phyloP scores from a whole-genome alignment of 2,797 vertebrate genomes.

The Pseudochirops cupreus region DNA sequence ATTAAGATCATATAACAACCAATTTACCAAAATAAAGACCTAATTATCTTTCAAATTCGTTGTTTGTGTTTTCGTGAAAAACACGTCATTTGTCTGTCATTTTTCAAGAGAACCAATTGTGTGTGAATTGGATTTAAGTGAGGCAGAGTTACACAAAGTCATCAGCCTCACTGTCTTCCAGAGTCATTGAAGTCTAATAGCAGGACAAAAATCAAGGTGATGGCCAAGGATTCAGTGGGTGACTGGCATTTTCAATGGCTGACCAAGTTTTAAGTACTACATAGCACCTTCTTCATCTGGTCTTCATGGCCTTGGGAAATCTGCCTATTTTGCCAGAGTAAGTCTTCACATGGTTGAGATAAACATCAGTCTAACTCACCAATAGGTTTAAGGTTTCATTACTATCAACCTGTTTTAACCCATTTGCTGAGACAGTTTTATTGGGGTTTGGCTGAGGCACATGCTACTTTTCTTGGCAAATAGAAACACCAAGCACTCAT shows the following conservation, averaged over 20 bases:
- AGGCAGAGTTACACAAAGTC: not conserved
- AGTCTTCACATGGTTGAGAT: no score
- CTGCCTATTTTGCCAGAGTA: not conserved
- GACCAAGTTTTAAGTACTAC: not conserved
- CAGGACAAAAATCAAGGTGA: not conserved
- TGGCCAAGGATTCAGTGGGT: not conserved
- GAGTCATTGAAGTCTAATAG: not conserved
- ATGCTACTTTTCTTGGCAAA: not conserved
- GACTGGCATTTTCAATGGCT: not conserved
- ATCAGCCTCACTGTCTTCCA: not conserved
- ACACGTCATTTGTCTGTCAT: not conserved
- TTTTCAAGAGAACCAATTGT: not conserved
- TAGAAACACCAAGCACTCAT: not conserved
- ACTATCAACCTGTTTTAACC: not conserved
- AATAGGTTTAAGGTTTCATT: not conserved
- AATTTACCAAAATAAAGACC: not conserved
- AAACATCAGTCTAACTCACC: not conserved
- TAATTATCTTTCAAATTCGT: not conserved
- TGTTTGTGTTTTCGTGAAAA: not conserved
- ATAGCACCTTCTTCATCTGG: not conserved
- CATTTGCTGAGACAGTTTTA: not conserved
- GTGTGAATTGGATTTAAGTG: not conserved
- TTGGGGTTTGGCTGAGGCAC: not conserved
- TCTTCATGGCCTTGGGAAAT: not conserved
- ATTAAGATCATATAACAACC: not conserved